Base-by-base conservation (phyloP, 1,140 invertebrate species). In the Drosophila prosaltans region DNA sequence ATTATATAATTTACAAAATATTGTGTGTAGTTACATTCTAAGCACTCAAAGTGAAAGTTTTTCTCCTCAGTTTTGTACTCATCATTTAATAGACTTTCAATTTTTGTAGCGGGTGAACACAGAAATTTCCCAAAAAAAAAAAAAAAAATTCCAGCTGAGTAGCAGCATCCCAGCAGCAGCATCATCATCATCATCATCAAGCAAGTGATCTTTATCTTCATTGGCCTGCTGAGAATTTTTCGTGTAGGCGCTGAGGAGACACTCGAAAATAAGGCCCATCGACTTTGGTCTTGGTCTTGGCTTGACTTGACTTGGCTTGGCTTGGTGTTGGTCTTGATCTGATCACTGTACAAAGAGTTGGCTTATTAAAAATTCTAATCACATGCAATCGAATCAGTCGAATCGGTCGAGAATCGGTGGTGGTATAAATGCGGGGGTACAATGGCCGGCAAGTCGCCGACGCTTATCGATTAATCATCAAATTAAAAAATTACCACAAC, bases 351-450 rank as follows among this genome's bases (percentile, higher is more conserved):
- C 16, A 16, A 21, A 5, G 65, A 75, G 82, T 63, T 69, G 68
- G 83, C 83, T 85, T 85, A 85, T 85, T 88, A 82, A 81, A 82
- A 85, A 85, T 85, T 85, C 82, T 85, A 88, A 85, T 88, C 82
- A 81, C 82, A 86, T 85, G 81, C 81, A 82, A 82, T 84, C 80
- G 69, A 67, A 58, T 65, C 75, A 32, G 36, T 58, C 48, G 32
- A 51, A 61, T 60, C 67, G 26, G 16, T 62, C 59, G 54, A 36
- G 30, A 72, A 59, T 63, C 9, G 11, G 16, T 28, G 30, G 39
- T 41, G 6, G 8, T 51, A 41, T 43, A 30, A 30, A 30, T 30
- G 28, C 28, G 32, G 24, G 71, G 59, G 79, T 78, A 78, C 81
- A 86, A 78, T 85, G 78, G 81, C 78, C 82, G 60, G 64, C 10